Evolutionary conservation across 2,113 vertebrate species (phyloP).

Genomic region (Potamarius usumacintae): DNA sequence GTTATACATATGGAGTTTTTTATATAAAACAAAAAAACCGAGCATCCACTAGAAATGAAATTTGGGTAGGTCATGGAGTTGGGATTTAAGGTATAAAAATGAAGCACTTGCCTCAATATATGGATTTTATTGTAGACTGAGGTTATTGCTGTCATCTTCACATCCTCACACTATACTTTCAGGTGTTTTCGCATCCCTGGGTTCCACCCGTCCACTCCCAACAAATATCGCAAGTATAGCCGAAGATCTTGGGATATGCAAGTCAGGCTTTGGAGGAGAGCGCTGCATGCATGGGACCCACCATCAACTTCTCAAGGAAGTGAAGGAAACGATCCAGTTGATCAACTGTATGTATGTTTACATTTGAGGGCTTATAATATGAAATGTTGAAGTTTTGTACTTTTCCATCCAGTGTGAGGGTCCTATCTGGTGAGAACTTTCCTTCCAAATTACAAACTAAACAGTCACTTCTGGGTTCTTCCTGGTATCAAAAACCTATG

Average conservation of each 20-base stretch:
- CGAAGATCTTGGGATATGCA: constrained; percentile 84
- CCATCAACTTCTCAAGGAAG: constrained; percentile 55
- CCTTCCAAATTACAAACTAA: neutral
- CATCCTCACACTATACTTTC: neutral
- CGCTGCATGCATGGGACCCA: constrained; percentile 82
- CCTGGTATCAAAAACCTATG: too few species aligned
- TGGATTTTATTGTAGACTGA: neutral
- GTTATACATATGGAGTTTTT: neutral
- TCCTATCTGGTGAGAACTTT: neutral
- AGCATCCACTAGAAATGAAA: neutral
- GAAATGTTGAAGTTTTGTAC: neutral
- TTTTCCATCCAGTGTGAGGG: too few species aligned
- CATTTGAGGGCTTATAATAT: neutral
- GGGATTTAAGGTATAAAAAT: neutral
- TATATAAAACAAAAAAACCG: neutral
- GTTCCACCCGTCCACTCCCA: constrained; percentile 82
- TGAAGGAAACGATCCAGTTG: constrained; percentile 64
- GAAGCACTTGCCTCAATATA: neutral
- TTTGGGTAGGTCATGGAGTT: neutral
- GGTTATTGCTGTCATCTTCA: neutral
- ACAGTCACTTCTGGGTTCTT: neutral
- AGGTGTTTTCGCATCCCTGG: constrained; percentile 73
- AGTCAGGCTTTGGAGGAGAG: constrained; percentile 82
- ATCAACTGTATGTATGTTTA: constrained; percentile 69
- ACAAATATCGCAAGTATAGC: constrained; percentile 85